These are phyloP conservation scores for Sinhomidia bicolor DNA, from an alignment of 2,888 invertebrate species.

Conservation along the genomic window DNA sequence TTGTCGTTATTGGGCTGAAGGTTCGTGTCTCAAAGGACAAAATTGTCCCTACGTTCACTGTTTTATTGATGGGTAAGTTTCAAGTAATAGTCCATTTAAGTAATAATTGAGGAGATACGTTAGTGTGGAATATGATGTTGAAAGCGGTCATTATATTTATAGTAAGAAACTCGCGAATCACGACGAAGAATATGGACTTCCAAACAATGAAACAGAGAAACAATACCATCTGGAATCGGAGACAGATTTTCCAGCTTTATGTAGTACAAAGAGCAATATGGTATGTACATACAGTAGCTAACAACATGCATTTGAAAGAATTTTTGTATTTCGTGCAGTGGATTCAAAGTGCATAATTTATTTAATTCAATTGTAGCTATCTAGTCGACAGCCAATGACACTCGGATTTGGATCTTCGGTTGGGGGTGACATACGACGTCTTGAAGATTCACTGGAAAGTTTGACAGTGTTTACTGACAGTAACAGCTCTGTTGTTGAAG, in stretches of 20 bases:
- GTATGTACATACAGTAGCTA: constrained; percentile 39
- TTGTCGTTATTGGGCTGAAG: constrained; percentile 80
- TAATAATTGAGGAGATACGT: neutral
- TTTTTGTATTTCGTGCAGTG: too few species aligned
- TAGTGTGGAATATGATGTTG: neutral
- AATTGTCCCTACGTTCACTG: constrained; percentile 79
- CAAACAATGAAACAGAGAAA: constrained; percentile 56
- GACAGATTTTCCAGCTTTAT: constrained; percentile 79
- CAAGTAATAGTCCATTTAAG: too few species aligned
- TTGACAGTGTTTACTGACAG: constrained; percentile 74
- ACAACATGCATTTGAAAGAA: neutral
- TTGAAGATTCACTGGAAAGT: constrained; percentile 72
- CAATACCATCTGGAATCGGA: constrained; percentile 79
- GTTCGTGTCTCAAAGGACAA: constrained; percentile 79
- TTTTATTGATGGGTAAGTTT: constrained; percentile 77
- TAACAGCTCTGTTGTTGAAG: constrained; percentile 70
- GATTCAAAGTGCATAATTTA: too few species aligned
- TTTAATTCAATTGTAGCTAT: constrained; percentile 69
- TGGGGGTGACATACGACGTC: constrained; percentile 56
- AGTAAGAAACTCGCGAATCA: constrained; percentile 65
- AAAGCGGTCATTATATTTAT: too few species aligned
- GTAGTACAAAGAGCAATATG: constrained; percentile 78
- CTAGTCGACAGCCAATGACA: constrained; percentile 80
- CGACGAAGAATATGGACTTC: constrained; percentile 62
- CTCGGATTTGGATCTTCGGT: constrained; percentile 70